Evolutionary conservation across 2,888 invertebrate genomes (phyloP).

Genomic region (Agriopis leucophaearia): DNA sequence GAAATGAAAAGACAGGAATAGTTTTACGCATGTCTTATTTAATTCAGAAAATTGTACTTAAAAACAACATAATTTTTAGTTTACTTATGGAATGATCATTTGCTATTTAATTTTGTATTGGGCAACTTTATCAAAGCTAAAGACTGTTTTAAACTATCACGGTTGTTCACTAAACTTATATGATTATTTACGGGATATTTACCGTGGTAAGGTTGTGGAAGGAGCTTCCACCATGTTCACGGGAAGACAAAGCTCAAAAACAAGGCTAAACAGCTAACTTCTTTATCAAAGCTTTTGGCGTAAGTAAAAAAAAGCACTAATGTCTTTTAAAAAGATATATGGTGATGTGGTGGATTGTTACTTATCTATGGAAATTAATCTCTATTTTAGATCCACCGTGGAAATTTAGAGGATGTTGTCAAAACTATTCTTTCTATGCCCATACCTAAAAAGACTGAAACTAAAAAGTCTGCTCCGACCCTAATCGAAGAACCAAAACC

Average conservation of each 20-base stretch:
- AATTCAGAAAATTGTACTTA: background rate
- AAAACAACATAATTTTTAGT: background rate
- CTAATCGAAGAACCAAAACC: constrained; percentile 66
- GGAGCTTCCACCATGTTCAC: no score
- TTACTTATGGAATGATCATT: background rate
- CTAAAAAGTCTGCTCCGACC: constrained; percentile 62
- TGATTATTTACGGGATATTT: no score
- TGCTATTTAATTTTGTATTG: background rate
- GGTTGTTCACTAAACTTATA: no score
- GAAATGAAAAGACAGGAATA: background rate
- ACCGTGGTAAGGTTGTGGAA: no score
- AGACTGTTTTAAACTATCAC: no score
- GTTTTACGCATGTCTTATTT: background rate
- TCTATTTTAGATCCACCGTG: constrained; percentile 86
- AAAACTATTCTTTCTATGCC: constrained; percentile 80
- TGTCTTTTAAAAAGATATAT: background rate
- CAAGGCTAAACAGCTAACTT: no score
- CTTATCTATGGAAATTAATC: background rate
- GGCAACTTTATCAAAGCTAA: background rate
- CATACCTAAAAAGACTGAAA: constrained; percentile 70
- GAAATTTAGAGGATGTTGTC: constrained; percentile 81
- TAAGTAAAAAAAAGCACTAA: background rate
- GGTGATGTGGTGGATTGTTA: background rate
- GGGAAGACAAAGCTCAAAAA: no score
- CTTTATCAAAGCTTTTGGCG: background rate